These are phyloP conservation scores for Conomelus anceps DNA, from an alignment of 2,888 invertebrate species.

Conservation along the genomic window DNA sequence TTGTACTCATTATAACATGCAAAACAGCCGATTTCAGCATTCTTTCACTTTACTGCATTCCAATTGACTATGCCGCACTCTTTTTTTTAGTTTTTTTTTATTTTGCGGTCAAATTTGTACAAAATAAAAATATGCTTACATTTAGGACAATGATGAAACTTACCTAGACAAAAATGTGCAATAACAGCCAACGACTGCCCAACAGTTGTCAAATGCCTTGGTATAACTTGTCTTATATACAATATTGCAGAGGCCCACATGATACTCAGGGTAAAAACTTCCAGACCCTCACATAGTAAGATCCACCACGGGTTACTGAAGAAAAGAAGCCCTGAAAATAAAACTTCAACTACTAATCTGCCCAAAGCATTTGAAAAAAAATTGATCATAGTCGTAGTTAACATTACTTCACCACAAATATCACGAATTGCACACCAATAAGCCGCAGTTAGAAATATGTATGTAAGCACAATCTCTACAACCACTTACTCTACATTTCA, in stretches of 20 bases:
- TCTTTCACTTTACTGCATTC: too few species aligned
- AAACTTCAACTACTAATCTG: not conserved
- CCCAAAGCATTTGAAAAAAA: not conserved
- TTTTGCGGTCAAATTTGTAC: too few species aligned
- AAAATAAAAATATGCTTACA: too few species aligned
- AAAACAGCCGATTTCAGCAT: too few species aligned
- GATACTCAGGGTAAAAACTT: constrained; percentile 67
- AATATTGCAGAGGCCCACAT: constrained; percentile 74
- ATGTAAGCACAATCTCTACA: too few species aligned
- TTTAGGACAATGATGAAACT: constrained; percentile 23
- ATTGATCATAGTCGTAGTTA: not conserved
- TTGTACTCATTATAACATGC: too few species aligned
- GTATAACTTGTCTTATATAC: constrained; percentile 74
- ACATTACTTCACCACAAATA: too few species aligned
- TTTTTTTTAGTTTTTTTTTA: too few species aligned
- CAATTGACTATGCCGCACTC: too few species aligned
- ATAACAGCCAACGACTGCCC: constrained; percentile 73
- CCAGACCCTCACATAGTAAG: constrained; percentile 62
- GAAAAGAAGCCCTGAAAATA: constrained; percentile 49
- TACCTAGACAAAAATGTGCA: constrained; percentile 70
- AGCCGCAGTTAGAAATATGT: too few species aligned
- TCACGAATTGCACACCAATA: too few species aligned
- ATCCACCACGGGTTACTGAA: constrained; percentile 56
- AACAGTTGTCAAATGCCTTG: constrained; percentile 65
- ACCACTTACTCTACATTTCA: too few species aligned